These are phyloP conservation scores for Eupithecia subumbrata DNA, from an alignment of 2,888 invertebrate species.

Conservation along the genomic window DNA sequence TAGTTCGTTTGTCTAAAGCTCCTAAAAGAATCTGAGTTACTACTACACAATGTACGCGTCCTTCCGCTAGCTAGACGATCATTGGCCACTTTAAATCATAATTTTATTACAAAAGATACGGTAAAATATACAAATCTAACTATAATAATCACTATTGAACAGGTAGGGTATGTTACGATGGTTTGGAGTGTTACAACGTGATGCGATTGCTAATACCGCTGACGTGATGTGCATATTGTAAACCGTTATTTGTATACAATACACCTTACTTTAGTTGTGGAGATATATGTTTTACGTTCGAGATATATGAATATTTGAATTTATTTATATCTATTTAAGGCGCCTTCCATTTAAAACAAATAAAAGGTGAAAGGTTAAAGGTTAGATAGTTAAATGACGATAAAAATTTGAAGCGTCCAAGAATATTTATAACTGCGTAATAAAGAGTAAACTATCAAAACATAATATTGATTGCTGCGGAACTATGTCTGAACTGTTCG, in stretches of 20 bases:
- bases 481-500: not conserved
- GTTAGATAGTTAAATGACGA: not conserved
- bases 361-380: not conserved
- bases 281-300: not conserved
- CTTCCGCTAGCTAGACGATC: too few relatives aligned
- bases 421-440: not conserved
- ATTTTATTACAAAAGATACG: too few relatives aligned
- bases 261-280: not conserved
- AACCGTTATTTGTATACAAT: not conserved
- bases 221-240: constrained; percentile 5
- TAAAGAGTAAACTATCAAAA: not conserved
- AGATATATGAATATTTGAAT: not conserved
- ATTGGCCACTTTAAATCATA: too few relatives aligned
- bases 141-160: too few relatives aligned
- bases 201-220: constrained; percentile 52
- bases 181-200: too few relatives aligned
- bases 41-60: too few relatives aligned
- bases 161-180: too few relatives aligned
- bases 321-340: not conserved
- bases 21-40: too few relatives aligned
- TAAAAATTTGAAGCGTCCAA: not conserved
- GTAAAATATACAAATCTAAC: too few relatives aligned
- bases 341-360: not conserved
- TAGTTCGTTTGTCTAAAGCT: too few relatives aligned
- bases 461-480: not conserved